A percentile compares a stretch with the other conserved stretches of the same genome.
Conservation (phyloP, 2,113 vertebrate genomes). For the Proterorhinus semilunaris region DNA sequence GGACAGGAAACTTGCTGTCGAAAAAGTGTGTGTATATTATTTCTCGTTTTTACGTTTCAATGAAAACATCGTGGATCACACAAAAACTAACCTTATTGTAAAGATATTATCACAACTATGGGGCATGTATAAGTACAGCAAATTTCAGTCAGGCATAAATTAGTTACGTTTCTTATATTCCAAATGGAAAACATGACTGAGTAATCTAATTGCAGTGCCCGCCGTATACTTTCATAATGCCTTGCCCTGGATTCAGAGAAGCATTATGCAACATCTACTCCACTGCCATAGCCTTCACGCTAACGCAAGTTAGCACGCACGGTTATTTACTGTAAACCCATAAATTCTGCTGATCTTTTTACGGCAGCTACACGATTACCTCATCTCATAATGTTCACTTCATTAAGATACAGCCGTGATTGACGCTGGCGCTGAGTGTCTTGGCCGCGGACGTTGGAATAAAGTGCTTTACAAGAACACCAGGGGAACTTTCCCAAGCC, state of each 20-base stretch:
- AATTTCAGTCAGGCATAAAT: too few species aligned
- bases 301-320: neutral
- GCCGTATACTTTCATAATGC: too few species aligned
- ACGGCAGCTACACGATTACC: neutral
- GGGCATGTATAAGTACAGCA: too few species aligned
- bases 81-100: too few species aligned
- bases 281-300: neutral
- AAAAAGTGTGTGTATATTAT: too few species aligned
- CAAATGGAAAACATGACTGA: too few species aligned
- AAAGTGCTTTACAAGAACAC: constrained; percentile 1
- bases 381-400: neutral
- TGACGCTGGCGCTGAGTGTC: neutral
- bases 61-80: too few species aligned
- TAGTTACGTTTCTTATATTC: too few species aligned
- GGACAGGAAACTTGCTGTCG: too few species aligned
- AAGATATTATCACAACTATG: too few species aligned
- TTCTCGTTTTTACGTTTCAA: too few species aligned
- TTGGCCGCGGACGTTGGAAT: constrained; percentile 5
- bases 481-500: constrained; percentile 16
- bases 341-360: neutral
- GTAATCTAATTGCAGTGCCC: too few species aligned
- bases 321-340: constrained; percentile 1
- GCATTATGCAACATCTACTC: neutral
- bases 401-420: constrained; percentile 4
- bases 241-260: neutral